Percentiles rank a stretch among this genome's conserved stretches.
Evolutionary conservation across 2,797 vertebrate genomes (phyloP).

Genomic region (Sciaenops ocellatus): DNA sequence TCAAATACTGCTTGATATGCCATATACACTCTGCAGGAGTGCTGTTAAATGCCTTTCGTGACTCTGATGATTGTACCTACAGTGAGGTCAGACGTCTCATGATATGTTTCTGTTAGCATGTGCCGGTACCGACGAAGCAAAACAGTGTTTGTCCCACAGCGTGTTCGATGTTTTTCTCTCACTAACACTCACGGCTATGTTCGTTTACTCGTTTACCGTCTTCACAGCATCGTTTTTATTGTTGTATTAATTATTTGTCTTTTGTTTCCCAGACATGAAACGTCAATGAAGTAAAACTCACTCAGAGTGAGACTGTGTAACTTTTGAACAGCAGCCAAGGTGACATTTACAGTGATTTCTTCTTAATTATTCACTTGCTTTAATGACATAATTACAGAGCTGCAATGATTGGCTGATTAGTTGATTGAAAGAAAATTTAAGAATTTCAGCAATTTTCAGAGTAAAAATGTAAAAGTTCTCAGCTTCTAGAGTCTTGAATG

Average conservation of each 20-base stretch:
- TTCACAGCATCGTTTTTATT: neutral
- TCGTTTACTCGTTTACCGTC: neutral
- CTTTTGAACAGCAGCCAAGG: neutral
- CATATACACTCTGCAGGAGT: conserved; percentile 51
- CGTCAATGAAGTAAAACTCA: conserved; percentile 10
- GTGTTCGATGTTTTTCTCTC: conserved; percentile 19
- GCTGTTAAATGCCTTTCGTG: conserved; percentile 70
- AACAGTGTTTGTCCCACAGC: neutral
- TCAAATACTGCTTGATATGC: conserved; percentile 44
- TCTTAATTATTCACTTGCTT: too few relatives aligned
- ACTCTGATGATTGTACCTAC: conserved; percentile 71
- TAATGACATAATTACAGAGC: neutral
- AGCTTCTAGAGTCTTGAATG: too few relatives aligned
- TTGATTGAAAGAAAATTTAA: too few relatives aligned
- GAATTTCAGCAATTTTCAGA: neutral
- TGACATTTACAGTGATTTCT: too few relatives aligned
- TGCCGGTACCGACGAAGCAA: conserved; percentile 26
- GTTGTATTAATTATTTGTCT: too few relatives aligned
- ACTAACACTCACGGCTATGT: conserved; percentile 12
- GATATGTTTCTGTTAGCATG: conserved; percentile 24
- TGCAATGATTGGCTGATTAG: neutral
- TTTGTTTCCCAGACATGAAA: conserved; percentile 3
- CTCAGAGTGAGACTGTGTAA: neutral
- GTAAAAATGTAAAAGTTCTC: too few relatives aligned
- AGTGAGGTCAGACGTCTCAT: conserved; percentile 33